phyloP scores from a whole-genome alignment of 2,797 vertebrate species.

The Hippopotamyrus pictus region DNA sequence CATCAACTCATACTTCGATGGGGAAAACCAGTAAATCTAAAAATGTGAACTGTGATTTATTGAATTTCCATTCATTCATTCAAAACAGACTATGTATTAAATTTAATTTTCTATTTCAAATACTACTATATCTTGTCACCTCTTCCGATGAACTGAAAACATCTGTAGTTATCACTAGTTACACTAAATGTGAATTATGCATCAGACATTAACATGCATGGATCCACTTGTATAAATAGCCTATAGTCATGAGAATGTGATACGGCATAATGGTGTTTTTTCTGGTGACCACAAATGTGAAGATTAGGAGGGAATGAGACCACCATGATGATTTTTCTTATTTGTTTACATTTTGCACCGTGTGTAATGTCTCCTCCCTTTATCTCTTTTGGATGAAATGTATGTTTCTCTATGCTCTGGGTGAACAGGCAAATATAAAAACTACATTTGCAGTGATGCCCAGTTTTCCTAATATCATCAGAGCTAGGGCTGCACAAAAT shows the following conservation, averaged over 20 bases:
- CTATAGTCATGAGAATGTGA: neutral
- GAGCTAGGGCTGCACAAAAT: neutral
- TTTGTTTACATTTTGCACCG: neutral
- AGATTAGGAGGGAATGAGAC: neutral
- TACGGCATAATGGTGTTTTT: neutral
- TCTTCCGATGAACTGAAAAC: neutral
- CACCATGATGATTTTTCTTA: neutral
- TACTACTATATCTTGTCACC: neutral
- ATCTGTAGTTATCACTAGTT: neutral
- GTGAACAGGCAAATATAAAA: neutral
- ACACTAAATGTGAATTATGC: neutral
- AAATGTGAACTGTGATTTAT: neutral
- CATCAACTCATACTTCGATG: neutral
- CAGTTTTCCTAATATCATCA: neutral
- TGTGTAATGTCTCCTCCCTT: neutral
- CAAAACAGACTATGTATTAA: neutral
- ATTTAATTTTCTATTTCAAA: neutral
- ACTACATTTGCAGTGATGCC: neutral
- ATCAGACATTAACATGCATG: neutral
- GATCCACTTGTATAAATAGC: neutral
- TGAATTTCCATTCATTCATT: neutral
- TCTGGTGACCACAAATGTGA: neutral
- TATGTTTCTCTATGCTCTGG: neutral
- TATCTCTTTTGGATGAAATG: neutral
- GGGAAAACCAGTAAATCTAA: neutral